These are phyloP conservation scores for Gastrophysa polygoni DNA, from an alignment of 2,888 invertebrate species.

Conservation along the genomic window DNA sequence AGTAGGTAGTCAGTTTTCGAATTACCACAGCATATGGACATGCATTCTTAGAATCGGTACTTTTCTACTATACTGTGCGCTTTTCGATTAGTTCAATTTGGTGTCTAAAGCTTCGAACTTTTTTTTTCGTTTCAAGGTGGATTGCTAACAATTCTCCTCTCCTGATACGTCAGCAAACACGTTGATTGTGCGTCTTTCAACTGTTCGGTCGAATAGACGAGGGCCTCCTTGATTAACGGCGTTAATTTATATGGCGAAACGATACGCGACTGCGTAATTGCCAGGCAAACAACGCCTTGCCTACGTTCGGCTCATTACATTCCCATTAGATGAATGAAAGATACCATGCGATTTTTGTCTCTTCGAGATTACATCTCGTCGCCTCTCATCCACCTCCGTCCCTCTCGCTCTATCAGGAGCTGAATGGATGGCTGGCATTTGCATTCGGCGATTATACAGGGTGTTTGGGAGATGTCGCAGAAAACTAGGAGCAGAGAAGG, in stretches of 20 bases:
- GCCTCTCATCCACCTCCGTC: not conserved
- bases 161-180: not conserved
- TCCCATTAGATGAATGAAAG: slow-evolving; percentile 20
- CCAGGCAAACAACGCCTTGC: not conserved
- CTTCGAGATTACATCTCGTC: slow-evolving; percentile 12
- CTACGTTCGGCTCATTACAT: slow-evolving; percentile 17
- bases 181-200: not conserved
- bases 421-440: too few species aligned
- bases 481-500: too few species aligned
- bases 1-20: too few species aligned
- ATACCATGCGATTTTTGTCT: slow-evolving; percentile 16
- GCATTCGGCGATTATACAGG: too few species aligned
- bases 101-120: not conserved
- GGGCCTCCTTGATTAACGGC: slow-evolving; percentile 15
- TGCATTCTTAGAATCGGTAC: too few species aligned
- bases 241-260: slow-evolving; percentile 18
- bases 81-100: too few species aligned
- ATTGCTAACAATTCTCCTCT: too few species aligned
- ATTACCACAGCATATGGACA: too few species aligned
- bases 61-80: too few species aligned
- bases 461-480: too few species aligned
- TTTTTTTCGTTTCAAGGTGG: not conserved
- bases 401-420: not conserved
- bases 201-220: not conserved
- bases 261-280: slow-evolving; percentile 5